Percentiles rank a stretch among this genome's conserved stretches.
Conservation (phyloP, 2,888 invertebrate species). For the Nemapogon koenigi region DNA sequence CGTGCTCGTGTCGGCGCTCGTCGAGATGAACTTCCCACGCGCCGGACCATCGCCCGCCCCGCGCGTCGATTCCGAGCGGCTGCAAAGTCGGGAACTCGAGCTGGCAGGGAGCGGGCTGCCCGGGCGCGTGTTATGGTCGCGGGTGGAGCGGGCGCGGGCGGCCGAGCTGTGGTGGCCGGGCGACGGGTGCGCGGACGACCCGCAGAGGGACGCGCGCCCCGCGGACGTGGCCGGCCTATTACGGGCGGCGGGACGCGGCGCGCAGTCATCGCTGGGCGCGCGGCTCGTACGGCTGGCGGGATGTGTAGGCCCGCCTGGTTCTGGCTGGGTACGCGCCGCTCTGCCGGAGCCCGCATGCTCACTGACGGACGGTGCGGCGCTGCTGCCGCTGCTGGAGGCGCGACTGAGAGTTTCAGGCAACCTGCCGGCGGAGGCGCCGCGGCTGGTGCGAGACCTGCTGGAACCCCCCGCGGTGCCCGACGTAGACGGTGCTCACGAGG, state of each 20-base stretch:
- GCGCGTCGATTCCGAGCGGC: slow-evolving; percentile 17
- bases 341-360: slow-evolving; percentile 14
- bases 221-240: slow-evolving; percentile 73
- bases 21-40: slow-evolving; percentile 68
- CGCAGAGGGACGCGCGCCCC: slow-evolving; percentile 65
- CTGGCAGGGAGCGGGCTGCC: slow-evolving; percentile 66
- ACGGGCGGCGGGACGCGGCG: slow-evolving; percentile 70
- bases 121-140: slow-evolving; percentile 74
- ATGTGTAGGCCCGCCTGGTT: slow-evolving; percentile 20
- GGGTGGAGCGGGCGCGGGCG: slow-evolving; percentile 76
- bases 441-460: background rate
- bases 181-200: slow-evolving; percentile 70
- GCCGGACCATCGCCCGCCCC: slow-evolving; percentile 22
- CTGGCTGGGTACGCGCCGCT: slow-evolving; percentile 19
- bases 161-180: slow-evolving; percentile 73
- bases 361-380: slow-evolving; percentile 20
- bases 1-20: slow-evolving; percentile 71
- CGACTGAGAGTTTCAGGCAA: background rate
- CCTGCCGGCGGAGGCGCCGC: background rate
- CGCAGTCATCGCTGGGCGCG: slow-evolving; percentile 69
- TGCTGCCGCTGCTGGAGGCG: slow-evolving; percentile 26
- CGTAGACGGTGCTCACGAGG: background rate
- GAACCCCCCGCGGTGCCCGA: background rate
- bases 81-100: slow-evolving; percentile 22
- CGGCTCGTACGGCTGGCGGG: slow-evolving; percentile 57